Evolutionary conservation across 2,888 invertebrate genomes (phyloP).

Genomic region (Chymomyza amoena): DNA sequence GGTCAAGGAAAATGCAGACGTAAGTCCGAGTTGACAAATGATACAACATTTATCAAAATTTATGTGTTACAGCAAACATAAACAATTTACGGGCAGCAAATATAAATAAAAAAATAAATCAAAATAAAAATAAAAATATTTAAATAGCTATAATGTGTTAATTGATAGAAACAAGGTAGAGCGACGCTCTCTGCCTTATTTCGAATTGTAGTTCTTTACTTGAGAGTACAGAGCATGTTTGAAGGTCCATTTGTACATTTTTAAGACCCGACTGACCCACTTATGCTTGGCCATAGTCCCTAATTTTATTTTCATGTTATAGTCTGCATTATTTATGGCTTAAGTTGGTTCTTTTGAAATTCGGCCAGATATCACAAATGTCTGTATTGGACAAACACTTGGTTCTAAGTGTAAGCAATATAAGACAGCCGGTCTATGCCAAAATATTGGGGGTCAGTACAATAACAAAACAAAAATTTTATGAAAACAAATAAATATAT

Average conservation of each 20-base stretch:
- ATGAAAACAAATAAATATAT: neutral
- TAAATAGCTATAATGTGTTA: slow-evolving; percentile 5
- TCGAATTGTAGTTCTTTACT: neutral
- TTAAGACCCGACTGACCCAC: neutral
- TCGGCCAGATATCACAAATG: neutral
- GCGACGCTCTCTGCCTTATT: neutral
- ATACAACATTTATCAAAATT: slow-evolving; percentile 1
- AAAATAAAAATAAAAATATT: neutral
- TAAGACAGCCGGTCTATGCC: neutral
- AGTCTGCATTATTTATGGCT: neutral
- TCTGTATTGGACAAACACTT: neutral
- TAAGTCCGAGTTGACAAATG: slow-evolving; percentile 34
- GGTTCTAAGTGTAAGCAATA: neutral
- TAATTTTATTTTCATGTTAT: neutral
- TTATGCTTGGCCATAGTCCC: neutral
- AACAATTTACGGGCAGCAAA: neutral
- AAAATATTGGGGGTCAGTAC: neutral
- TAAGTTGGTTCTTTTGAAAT: neutral
- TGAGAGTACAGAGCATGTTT: neutral
- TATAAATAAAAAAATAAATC: neutral
- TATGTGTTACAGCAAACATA: neutral
- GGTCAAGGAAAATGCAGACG: slow-evolving; percentile 64
- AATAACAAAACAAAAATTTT: neutral
- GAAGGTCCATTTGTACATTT: neutral
- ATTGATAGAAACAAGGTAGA: slow-evolving; percentile 6